phyloP scores from a whole-genome alignment of 2,113 vertebrate species.

The Trichomycterus rosablanca region DNA sequence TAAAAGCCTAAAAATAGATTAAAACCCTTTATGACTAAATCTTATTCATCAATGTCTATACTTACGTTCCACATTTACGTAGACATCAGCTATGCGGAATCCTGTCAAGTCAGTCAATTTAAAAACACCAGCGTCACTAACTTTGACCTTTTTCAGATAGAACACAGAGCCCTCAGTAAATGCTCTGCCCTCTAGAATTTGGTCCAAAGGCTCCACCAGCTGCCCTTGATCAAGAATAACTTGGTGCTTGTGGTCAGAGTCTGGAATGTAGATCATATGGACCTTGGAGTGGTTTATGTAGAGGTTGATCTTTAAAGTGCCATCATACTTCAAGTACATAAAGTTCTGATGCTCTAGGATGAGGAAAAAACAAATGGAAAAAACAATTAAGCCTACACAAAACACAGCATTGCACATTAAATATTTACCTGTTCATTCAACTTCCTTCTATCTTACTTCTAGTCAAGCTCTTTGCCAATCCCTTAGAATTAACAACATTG shows the following conservation, averaged over 20 bases:
- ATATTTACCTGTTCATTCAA: no score
- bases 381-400: no score
- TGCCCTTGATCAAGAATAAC: conserved; percentile 56
- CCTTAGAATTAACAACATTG: no score
- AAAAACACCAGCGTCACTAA: conserved; percentile 55
- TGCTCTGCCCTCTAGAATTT: conserved; percentile 57
- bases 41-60: no score
- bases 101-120: conserved; percentile 60
- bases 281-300: conserved; percentile 50
- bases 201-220: conserved; percentile 49
- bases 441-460: no score
- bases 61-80: conserved; percentile 62
- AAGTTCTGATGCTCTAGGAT: conserved; percentile 64
- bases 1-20: no score
- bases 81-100: conserved; percentile 57
- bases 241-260: conserved; percentile 49
- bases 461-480: no score
- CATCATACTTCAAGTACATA: conserved; percentile 35
- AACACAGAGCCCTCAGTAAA: conserved; percentile 55
- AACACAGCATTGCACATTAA: no score
- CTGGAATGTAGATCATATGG: conserved; percentile 56
- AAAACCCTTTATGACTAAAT: no score
- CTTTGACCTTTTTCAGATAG: conserved; percentile 54
- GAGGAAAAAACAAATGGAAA: background rate
- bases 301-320: conserved; percentile 61